A percentile compares a stretch with the other conserved stretches of the same genome.
Conservation (phyloP, 2,797 vertebrate genomes). For the Pteropus rufus region DNA sequence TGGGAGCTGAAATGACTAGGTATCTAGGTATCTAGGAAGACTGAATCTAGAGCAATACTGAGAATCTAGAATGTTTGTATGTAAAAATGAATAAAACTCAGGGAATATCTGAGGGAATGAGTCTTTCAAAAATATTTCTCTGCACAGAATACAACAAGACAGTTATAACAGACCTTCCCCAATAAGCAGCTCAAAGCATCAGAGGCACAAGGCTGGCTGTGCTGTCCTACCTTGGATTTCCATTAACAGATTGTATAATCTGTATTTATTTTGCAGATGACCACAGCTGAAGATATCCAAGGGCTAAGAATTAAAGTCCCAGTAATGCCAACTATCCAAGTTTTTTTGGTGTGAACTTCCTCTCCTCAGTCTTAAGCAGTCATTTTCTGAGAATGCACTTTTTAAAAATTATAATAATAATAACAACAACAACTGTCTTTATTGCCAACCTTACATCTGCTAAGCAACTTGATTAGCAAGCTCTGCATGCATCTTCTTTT, state of each 20-base stretch:
- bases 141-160: neutral
- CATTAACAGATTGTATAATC: neutral
- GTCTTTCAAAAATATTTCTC: neutral
- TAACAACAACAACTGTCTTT: too few relatives aligned
- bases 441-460: neutral
- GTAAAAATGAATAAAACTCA: neutral
- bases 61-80: neutral
- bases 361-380: neutral
- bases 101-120: neutral
- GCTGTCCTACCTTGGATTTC: neutral
- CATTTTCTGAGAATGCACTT: neutral
- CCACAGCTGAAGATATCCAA: neutral
- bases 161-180: neutral
- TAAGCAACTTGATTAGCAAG: neutral
- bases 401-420: neutral
- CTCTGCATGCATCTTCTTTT: neutral
- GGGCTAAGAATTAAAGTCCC: neutral
- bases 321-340: neutral
- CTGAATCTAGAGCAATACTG: neutral
- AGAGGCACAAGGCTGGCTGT: neutral
- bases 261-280: neutral
- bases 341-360: neutral
- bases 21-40: neutral
- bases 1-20: neutral
- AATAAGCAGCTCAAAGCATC: neutral